A percentile compares a stretch with the other conserved stretches of the same genome.
Evolutionary conservation across 2,113 vertebrate genomes (phyloP).

Genomic region (Lepidothrix coronata): DNA sequence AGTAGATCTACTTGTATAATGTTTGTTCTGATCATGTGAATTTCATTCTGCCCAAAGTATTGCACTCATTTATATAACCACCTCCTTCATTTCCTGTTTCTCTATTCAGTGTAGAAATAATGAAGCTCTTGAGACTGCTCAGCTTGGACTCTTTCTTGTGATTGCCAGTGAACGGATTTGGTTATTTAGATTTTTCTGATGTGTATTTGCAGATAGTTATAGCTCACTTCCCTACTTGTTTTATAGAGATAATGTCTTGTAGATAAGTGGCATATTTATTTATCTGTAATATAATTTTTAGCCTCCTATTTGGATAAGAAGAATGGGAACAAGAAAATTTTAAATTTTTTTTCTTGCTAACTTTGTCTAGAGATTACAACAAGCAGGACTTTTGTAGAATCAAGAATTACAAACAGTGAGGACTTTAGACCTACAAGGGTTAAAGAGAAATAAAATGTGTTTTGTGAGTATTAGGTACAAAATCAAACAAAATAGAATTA

Average conservation of each 20-base stretch:
- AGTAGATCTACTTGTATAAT: constrained; percentile 58
- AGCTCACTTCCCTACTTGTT: not conserved
- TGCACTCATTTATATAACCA: constrained; percentile 48
- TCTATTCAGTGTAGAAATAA: constrained; percentile 37
- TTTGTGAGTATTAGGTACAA: not conserved
- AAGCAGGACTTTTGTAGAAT: not conserved
- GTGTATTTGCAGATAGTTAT: not conserved
- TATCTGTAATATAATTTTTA: not conserved
- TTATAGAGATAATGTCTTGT: not conserved
- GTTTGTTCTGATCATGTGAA: constrained; percentile 6
- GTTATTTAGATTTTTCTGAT: not conserved
- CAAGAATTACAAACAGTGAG: not conserved
- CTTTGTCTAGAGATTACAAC: not conserved
- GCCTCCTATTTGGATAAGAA: not conserved
- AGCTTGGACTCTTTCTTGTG: not conserved
- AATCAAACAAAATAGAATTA: not conserved
- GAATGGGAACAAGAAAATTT: not conserved
- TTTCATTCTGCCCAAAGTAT: constrained; percentile 44
- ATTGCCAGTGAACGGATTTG: not conserved
- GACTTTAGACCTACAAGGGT: not conserved
- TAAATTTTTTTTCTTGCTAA: not conserved
- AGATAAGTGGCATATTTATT: not conserved
- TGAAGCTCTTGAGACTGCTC: constrained; percentile 22
- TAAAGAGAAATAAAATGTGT: not conserved
- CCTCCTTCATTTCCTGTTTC: constrained; percentile 48